A percentile compares a stretch with the other conserved stretches of the same genome.
Evolutionary conservation across 2,113 vertebrate genomes (phyloP).

Genomic region (Caranx ignobilis): DNA sequence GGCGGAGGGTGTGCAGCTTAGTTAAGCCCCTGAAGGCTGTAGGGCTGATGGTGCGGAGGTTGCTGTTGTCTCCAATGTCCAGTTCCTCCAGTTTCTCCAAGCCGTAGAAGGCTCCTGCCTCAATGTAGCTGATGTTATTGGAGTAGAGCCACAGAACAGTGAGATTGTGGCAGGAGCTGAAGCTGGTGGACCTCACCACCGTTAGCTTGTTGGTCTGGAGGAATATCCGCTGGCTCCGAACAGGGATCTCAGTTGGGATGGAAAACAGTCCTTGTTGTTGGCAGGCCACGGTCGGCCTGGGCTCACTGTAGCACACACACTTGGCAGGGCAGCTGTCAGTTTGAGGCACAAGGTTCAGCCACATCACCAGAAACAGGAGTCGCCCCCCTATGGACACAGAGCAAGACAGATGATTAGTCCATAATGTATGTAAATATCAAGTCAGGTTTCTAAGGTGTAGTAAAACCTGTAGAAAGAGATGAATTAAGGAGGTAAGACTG

Average conservation of each 20-base stretch:
- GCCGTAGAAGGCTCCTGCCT: constrained; percentile 91
- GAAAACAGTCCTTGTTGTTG: constrained; percentile 94
- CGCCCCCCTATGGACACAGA: constrained; percentile 86
- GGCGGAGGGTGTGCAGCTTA: constrained; percentile 94
- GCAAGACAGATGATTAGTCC: constrained; percentile 39
- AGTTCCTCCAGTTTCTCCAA: constrained; percentile 94
- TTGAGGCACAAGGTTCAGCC: constrained; percentile 89
- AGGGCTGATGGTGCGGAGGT: constrained; percentile 91
- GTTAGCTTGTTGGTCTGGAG: constrained; percentile 96
- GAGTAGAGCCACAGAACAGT: constrained; percentile 97
- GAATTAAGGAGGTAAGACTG: not conserved
- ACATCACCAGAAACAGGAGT: constrained; percentile 94
- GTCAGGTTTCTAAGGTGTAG: not conserved
- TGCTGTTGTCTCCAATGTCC: constrained; percentile 95
- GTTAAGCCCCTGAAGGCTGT: constrained; percentile 91
- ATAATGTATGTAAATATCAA: not conserved
- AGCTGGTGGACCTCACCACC: constrained; percentile 90
- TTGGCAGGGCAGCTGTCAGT: constrained; percentile 91
- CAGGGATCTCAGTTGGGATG: constrained; percentile 93
- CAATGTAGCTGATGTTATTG: constrained; percentile 94
- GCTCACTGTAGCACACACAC: constrained; percentile 96
- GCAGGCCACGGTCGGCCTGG: constrained; percentile 94
- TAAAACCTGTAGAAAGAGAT: constrained; percentile 1
- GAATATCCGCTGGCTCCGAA: constrained; percentile 95
- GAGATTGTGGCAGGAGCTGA: constrained; percentile 94